A percentile compares a stretch with the other conserved stretches of the same genome.
These are phyloP conservation scores for Lasioglossum villosulum DNA, from an alignment of 2,888 invertebrate genomes.

Conservation along the genomic window DNA sequence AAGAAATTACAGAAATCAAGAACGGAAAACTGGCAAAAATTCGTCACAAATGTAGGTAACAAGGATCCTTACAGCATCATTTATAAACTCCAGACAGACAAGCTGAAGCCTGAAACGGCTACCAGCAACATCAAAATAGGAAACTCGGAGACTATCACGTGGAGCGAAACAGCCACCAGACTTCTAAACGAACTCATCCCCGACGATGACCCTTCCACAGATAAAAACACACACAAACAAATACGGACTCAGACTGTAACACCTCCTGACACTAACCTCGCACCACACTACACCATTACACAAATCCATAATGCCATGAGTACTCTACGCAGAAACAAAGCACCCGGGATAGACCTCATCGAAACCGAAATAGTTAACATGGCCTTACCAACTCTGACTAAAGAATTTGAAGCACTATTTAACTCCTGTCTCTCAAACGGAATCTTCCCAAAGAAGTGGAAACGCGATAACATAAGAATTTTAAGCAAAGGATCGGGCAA, in stretches of 20 bases:
- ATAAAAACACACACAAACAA: not conserved
- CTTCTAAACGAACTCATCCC: slow-evolving; percentile 17
- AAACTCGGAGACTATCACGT: not conserved
- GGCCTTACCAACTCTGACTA: not conserved
- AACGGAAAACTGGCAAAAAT: not conserved
- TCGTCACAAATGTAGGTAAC: not conserved
- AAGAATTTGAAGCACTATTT: not conserved
- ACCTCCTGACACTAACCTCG: not conserved
- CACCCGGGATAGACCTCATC: not conserved
- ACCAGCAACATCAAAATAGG: not conserved
- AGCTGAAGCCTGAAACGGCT: not conserved
- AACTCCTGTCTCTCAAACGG: not conserved
- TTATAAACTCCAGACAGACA: slow-evolving; percentile 1
- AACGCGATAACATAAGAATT: not conserved
- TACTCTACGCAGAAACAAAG: not conserved
- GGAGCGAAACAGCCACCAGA: not conserved
- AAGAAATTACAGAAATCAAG: not conserved
- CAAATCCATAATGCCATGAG: not conserved
- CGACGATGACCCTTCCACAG: not conserved
- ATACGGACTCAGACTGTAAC: not conserved
- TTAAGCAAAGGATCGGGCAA: not conserved
- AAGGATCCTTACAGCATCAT: not conserved
- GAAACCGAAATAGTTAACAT: not conserved
- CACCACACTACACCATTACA: not conserved
- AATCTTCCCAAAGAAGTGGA: not conserved